Evolutionary conservation across 2,113 vertebrate species (phyloP).

Genomic region (Formicarius rufipectus): DNA sequence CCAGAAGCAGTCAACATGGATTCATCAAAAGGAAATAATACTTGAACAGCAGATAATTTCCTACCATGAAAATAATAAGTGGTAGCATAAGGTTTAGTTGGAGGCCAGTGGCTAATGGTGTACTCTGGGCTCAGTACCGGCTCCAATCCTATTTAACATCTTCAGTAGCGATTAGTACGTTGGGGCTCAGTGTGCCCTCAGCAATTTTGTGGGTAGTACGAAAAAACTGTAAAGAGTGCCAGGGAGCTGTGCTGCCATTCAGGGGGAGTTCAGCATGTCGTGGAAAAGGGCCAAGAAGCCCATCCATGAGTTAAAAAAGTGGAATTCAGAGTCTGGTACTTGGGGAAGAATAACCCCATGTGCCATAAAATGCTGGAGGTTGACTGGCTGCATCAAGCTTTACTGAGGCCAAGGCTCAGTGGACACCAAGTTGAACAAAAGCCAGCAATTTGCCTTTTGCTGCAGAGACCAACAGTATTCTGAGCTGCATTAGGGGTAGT

Average conservation of each 20-base stretch:
- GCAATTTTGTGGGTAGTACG: neutral
- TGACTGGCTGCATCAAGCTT: neutral
- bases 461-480: neutral
- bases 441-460: neutral
- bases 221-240: neutral
- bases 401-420: neutral
- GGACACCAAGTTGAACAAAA: neutral
- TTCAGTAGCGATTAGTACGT: neutral
- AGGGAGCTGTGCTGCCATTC: neutral
- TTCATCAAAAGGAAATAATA: neutral
- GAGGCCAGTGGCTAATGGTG: accelerated
- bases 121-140: neutral
- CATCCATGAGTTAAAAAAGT: neutral
- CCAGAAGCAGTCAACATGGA: neutral
- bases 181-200: neutral
- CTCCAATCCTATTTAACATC: neutral
- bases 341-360: neutral
- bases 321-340: neutral
- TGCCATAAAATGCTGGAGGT: neutral
- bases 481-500: neutral
- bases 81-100: neutral
- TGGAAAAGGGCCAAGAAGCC: neutral
- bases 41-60: neutral
- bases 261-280: neutral
- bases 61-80: neutral